Conservation (phyloP, 2,797 vertebrate genomes). For the Neosilurus hyrtlii region DNA sequence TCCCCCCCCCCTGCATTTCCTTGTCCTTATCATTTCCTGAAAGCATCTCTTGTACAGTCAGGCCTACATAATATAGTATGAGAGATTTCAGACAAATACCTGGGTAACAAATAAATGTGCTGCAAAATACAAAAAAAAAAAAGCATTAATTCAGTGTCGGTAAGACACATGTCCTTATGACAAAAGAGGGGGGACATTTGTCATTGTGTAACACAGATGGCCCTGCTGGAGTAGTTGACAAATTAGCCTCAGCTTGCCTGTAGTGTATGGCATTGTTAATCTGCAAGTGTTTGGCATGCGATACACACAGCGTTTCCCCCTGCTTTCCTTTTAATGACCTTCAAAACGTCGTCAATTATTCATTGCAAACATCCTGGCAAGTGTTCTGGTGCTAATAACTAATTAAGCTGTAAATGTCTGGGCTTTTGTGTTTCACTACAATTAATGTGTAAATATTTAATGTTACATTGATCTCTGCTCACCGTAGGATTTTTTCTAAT, state of each 20-base stretch:
- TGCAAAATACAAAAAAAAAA: constrained; percentile 59
- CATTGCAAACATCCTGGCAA: constrained; percentile 59
- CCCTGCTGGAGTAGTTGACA: constrained; percentile 72
- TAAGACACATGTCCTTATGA: constrained; percentile 80
- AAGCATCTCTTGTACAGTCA: constrained; percentile 60
- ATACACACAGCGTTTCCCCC: constrained; percentile 48
- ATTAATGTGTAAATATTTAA: constrained; percentile 59
- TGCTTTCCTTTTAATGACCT: constrained; percentile 62
- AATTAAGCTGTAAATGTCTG: constrained; percentile 59
- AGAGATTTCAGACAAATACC: constrained; percentile 68
- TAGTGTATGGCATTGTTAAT: constrained; percentile 65
- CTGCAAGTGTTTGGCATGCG: constrained; percentile 57
- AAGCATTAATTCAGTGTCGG: constrained; percentile 74
- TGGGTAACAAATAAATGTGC: constrained; percentile 77
- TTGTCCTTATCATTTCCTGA: constrained; percentile 1
- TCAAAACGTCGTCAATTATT: constrained; percentile 66
- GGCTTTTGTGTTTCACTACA: constrained; percentile 51
- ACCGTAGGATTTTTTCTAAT: constrained; percentile 30
- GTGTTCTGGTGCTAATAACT: constrained; percentile 60
- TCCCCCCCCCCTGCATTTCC: not conserved
- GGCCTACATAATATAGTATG: constrained; percentile 64
- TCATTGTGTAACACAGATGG: constrained; percentile 79
- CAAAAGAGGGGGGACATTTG: constrained; percentile 80
- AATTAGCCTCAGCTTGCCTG: constrained; percentile 73
- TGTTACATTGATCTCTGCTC: constrained; percentile 45